Evolutionary conservation across 2,797 vertebrate genomes (phyloP).

Genomic region (Poecilia gillii): DNA sequence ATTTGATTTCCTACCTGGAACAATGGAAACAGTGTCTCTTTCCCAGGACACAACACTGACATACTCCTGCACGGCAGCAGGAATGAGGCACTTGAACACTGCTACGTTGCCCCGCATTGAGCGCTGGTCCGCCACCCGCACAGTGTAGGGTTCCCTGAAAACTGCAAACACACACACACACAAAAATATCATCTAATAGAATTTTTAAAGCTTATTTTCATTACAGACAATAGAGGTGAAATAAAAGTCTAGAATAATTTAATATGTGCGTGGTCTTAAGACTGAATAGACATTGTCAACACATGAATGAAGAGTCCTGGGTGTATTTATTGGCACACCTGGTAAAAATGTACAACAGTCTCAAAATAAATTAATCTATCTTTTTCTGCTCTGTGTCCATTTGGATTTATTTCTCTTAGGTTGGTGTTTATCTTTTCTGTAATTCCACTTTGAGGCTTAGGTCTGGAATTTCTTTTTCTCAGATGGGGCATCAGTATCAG

Average conservation of each 20-base stretch:
- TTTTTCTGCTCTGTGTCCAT: not conserved
- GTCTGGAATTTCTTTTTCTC: not conserved
- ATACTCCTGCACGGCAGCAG: slow-evolving; percentile 96
- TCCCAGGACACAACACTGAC: slow-evolving; percentile 99
- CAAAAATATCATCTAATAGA: not conserved
- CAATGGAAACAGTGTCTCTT: slow-evolving; percentile 97
- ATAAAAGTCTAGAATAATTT: not conserved
- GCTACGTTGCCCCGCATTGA: slow-evolving; percentile 99
- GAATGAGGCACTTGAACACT: slow-evolving; percentile 99
- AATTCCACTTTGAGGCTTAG: not conserved
- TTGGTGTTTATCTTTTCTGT: not conserved
- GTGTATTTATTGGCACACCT: not conserved
- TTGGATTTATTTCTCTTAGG: not conserved
- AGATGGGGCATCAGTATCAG: not conserved
- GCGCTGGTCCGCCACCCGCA: slow-evolving; percentile 98
- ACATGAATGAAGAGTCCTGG: not conserved
- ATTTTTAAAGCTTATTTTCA: not conserved
- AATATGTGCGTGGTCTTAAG: not conserved
- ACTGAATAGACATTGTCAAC: not conserved
- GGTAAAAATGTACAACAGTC: not conserved
- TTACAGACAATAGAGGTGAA: not conserved
- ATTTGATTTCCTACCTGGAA: slow-evolving; percentile 86
- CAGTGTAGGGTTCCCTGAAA: slow-evolving; percentile 99
- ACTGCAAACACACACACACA: slow-evolving; percentile 76
- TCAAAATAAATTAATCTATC: not conserved